These are phyloP conservation scores for Propsilocerus akamusi DNA, from an alignment of 1,140 invertebrate species.

Conservation along the genomic window DNA sequence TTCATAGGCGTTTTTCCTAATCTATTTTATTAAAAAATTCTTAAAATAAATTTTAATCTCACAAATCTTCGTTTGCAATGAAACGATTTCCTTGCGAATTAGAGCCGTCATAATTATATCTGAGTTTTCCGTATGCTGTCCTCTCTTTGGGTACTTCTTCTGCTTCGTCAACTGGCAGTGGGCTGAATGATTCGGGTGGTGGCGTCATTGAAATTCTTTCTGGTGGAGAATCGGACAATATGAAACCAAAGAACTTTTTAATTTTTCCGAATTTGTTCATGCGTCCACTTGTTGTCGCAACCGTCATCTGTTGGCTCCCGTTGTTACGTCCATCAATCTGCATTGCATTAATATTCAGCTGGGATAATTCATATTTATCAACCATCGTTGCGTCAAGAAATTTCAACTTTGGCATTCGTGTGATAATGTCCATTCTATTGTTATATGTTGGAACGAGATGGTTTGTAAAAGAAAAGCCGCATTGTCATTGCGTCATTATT, in stretches of 20 bases:
- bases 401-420: neutral
- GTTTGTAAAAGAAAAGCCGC: no score
- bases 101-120: neutral
- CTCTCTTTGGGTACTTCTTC: neutral
- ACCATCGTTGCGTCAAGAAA: neutral
- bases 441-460: no score
- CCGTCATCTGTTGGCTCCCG: neutral
- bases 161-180: neutral
- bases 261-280: neutral
- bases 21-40: no score
- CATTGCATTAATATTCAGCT: neutral
- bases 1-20: no score
- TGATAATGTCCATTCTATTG: neutral
- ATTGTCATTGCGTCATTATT: no score
- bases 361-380: neutral
- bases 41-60: neutral
- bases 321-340: neutral
- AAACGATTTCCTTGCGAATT: neutral
- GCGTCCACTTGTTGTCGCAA: neutral
- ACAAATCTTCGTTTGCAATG: neutral
- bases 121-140: neutral
- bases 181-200: neutral
- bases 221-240: no score
- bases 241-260: neutral
- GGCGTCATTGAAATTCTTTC: neutral